Conservation (phyloP, 2,797 vertebrate species). For the Falco naumanni region DNA sequence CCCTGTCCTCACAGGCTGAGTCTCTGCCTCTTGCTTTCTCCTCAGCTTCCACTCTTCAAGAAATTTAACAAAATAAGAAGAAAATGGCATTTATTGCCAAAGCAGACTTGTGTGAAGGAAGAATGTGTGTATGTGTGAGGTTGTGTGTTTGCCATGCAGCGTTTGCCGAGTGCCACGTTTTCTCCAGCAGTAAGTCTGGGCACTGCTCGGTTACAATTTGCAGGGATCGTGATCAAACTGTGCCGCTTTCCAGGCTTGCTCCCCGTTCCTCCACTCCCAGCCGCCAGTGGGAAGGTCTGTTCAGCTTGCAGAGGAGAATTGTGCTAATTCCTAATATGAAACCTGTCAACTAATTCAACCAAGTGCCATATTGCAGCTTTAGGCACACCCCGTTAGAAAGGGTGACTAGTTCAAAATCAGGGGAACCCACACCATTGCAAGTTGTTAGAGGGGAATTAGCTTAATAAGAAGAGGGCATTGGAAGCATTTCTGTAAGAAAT, state of each 20-base stretch:
- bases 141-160: fast-evolving
- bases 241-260: background rate
- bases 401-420: background rate
- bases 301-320: background rate
- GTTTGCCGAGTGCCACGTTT: background rate
- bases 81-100: background rate
- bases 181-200: background rate
- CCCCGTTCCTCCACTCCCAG: background rate
- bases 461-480: background rate
- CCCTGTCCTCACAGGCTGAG: background rate
- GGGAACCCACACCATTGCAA: background rate
- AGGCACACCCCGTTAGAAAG: background rate
- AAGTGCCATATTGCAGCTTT: background rate
- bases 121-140: background rate
- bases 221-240: background rate
- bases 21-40: background rate
- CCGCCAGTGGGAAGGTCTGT: background rate
- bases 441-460: background rate
- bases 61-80: background rate
- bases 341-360: background rate
- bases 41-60: background rate
- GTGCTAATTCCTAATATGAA: background rate
- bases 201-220: background rate
- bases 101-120: background rate
- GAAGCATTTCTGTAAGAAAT: background rate